Base-by-base conservation (phyloP, 2,113 vertebrate genomes). In the Lepus americanus region DNA sequence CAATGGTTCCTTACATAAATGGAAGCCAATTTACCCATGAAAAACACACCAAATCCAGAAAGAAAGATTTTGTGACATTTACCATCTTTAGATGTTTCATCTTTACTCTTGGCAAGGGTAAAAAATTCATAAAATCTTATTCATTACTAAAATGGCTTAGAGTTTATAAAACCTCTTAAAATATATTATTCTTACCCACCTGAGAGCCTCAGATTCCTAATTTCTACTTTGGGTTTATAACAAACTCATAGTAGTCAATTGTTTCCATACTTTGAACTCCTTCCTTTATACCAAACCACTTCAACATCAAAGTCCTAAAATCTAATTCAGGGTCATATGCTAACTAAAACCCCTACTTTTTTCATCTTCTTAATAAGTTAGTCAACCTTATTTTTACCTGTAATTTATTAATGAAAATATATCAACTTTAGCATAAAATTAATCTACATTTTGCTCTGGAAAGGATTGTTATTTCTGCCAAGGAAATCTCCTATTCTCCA, bases 401-500 rank as follows among this genome's bases (percentile, higher is more conserved):
- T n/a, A 89, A 76, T 79, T 89, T 29, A 94, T 59, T 90, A 89
- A 79, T 64, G 44, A 87, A 95, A 76, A 81, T 74, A 89, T 17
- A 78, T 79, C 20, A 92, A 63, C 51, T 86, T 27, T 69, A 84
- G 74, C 61, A 22, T 59, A 90, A 94, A 90, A 83, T 70, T 73
- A 86, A 79, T 67, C 22, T 63, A 6, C 19, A 89, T 36, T 90
- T 85, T 76, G 73, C 49, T 92, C 88, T 86, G 77, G 44, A 94
- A 94, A 92, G 53, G 11, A 90, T 69, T 20, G 51, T 11, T 67
- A 25, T 16, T 64, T 90, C 73, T 94, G 29, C 55, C 39, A 80
- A 82, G 16, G 22, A 67, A 29, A 83, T 12, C 49, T 69, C 44
- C 89, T 44, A 69, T 36, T 78, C 27, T 92, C 53, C 36, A 89